Percentiles rank a stretch among this genome's conserved stretches.
Evolutionary conservation across 2,797 vertebrate species (phyloP).

Genomic region (Macropus fuliginosus): DNA sequence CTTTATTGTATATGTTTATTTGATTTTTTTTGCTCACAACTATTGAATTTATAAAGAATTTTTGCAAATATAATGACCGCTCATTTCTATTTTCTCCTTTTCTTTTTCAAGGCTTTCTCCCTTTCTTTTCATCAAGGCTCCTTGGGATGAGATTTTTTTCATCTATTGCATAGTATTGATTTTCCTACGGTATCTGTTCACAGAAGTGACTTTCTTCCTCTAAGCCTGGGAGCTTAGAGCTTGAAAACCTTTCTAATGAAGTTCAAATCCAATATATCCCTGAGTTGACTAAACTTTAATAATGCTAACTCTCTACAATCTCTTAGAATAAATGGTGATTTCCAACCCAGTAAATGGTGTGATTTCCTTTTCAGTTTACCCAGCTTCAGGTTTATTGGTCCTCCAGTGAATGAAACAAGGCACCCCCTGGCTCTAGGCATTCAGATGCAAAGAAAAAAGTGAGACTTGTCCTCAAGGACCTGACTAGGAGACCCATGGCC

Average conservation of each 20-base stretch:
- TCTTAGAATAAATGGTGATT: not conserved
- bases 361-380: not conserved
- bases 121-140: not conserved
- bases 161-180: not conserved
- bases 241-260: conserved; percentile 3
- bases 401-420: too few relatives aligned
- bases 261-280: not conserved
- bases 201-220: not conserved
- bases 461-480: not conserved
- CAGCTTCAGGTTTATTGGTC: not conserved
- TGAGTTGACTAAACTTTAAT: not conserved
- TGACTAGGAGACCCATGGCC: not conserved
- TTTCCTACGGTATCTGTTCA: not conserved
- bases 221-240: not conserved
- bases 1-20: not conserved
- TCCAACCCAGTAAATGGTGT: not conserved
- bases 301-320: not conserved
- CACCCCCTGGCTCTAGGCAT: too few relatives aligned
- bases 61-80: not conserved
- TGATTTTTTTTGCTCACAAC: not conserved
- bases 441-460: not conserved
- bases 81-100: not conserved
- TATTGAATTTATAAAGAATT: not conserved
- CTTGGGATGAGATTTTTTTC: not conserved
- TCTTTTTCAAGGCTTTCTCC: not conserved